These are phyloP conservation scores for Otocyon megalotis DNA, from an alignment of 2,113 vertebrate species.

Conservation along the genomic window DNA sequence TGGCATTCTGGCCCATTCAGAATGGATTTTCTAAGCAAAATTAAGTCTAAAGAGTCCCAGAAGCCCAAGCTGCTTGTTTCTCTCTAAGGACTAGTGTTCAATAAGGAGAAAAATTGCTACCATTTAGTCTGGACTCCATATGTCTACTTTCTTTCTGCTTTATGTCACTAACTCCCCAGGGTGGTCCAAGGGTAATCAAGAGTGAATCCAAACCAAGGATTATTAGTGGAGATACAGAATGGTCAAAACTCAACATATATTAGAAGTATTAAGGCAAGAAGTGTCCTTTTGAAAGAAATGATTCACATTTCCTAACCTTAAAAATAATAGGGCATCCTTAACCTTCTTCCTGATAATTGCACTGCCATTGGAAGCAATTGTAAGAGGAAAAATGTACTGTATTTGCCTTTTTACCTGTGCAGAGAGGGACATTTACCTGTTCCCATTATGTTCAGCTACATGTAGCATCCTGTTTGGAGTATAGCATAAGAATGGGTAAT, in stretches of 20 bases:
- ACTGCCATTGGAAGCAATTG: neutral
- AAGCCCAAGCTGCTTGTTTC: conserved; percentile 50
- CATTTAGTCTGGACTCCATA: neutral
- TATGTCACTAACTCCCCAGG: neutral
- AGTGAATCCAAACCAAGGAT: neutral
- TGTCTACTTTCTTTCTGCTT: neutral
- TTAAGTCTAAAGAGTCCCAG: conserved; percentile 67
- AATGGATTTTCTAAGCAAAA: conserved; percentile 75
- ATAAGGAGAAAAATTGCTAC: conserved; percentile 31
- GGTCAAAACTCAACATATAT: neutral
- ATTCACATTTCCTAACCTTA: neutral
- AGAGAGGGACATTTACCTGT: neutral
- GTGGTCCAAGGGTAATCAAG: neutral
- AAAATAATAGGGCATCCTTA: conserved; percentile 18
- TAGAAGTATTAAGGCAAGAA: neutral
- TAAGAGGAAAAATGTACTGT: neutral
- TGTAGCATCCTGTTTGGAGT: conserved; percentile 8
- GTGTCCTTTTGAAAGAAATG: neutral
- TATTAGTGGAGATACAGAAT: neutral
- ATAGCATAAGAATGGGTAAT: neutral
- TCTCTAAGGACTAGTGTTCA: conserved; percentile 57
- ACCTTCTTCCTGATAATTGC: neutral
- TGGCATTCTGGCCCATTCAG: conserved; percentile 69
- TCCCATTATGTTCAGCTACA: neutral
- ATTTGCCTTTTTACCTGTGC: neutral